Base-by-base conservation (phyloP, 1,140 invertebrate genomes). In the Bombus impatiens region DNA sequence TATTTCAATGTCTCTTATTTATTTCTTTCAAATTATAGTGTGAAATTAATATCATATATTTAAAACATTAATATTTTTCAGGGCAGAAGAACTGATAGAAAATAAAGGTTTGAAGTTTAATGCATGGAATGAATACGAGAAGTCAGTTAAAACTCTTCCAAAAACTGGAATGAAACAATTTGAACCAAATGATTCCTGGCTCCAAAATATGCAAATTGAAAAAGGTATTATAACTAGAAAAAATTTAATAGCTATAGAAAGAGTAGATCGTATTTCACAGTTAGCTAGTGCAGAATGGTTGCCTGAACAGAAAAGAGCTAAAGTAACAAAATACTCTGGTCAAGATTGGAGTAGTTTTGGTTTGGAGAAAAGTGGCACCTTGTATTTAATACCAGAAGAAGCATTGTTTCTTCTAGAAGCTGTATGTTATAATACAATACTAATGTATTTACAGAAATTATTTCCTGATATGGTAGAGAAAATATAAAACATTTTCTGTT, bases 331-430 rank as follows among this genome's bases (percentile, higher is more conserved):
- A 88, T 95, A 95, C 88, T 94, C 94, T 79, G 96, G 96, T 42
- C 94, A 96, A 35, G 93, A 96, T 72, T 97, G 96, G 96, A 93
- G 95, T 74, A 96, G 93, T 88, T 95, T 96, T 91, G 96, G 96
- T 25, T 93, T 95, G 79, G 94, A 95, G 89, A 89, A 94, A 32
- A 95, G 95, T 78, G 94, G 94, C 81, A 92, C 93, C 62, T 90
- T 96, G 22, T 96, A 95, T 91, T 93, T 97, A 4, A 94, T 94
- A 47, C 96, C 96, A 32, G 96, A 97, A 93, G 96, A 97, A 95
- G 95, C 96, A 53, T 93, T 97, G 40, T 95, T 96, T 90, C 94
- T 97, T 70, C 93, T 97, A 89, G 96, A 97, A 96, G 95, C 95
- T 93, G 96, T 97, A 95, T 95, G 94, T 86, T 81, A 82, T 86